Conservation (phyloP, 2,113 vertebrate genomes). For the Eurypyga helias region DNA sequence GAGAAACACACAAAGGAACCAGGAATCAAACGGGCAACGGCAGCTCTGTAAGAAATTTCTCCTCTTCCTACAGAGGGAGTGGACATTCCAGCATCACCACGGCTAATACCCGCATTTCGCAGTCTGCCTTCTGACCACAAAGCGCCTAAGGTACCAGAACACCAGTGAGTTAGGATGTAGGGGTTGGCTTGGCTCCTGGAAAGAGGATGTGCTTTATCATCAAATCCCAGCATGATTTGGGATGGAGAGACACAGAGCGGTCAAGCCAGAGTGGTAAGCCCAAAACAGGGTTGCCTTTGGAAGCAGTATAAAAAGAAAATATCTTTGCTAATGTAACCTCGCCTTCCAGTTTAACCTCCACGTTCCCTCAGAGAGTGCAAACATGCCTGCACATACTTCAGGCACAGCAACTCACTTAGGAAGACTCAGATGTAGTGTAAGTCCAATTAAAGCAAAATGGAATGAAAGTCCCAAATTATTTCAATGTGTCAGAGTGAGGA, state of each 20-base stretch:
- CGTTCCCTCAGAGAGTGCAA: conserved; percentile 48
- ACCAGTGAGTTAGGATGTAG: conserved; percentile 46
- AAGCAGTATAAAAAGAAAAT: conserved; percentile 63
- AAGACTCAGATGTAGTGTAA: conserved; percentile 34
- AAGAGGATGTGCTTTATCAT: conserved; percentile 70
- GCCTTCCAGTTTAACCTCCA: conserved; percentile 50
- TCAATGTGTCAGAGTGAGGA: conserved; percentile 50
- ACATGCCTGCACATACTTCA: conserved; percentile 57
- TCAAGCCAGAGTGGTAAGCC: conserved; percentile 34
- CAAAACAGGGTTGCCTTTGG: conserved; percentile 59
- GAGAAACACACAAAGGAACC: conserved; percentile 20
- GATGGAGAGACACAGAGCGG: conserved; percentile 5
- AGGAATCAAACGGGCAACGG: background rate
- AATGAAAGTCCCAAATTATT: conserved; percentile 65
- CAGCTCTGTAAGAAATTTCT: background rate
- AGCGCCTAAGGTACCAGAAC: conserved; percentile 59
- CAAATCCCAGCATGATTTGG: conserved; percentile 61
- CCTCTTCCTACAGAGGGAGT: conserved; percentile 1
- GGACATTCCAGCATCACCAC: background rate
- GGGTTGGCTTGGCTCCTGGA: conserved; percentile 53
- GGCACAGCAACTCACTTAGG: conserved; percentile 30
- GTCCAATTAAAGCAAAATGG: conserved; percentile 58
- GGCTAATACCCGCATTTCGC: background rate
- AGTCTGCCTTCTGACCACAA: conserved; percentile 51
- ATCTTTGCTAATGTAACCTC: conserved; percentile 47